Evolutionary conservation across 2,888 invertebrate species (phyloP), one percentile per base, ranked within the genome.

Genomic region (Timema podura): DNA sequence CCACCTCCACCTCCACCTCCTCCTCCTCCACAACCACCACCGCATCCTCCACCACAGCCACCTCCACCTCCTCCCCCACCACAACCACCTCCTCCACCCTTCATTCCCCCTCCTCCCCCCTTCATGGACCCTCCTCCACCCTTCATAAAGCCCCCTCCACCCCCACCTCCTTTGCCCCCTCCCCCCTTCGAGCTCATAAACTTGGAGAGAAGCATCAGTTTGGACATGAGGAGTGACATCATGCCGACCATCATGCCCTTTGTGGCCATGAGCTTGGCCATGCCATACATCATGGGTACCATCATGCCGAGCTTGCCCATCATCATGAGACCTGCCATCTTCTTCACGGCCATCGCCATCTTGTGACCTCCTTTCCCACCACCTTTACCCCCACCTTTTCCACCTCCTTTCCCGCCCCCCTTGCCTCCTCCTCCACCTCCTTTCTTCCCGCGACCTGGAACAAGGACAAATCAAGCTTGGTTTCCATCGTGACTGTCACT

Each of bases 251-350:
- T 51, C 68, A 64, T 71, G 46, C 51, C 70, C 45, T 68, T 68
- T 15, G 54, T 16, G 71, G 71, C 71, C 44, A 68, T 68, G 45
- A 71, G 30, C 61, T 68, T 71, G 5, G 71, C 65, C 9, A 16
- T 8, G 1, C 64, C 64, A 8, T 51, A 15, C 54, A 68, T 70
- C 54, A 70, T 48, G 6, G 70, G 70, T n/a, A 68, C 45, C 51
- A 68, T 70, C 49, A 65, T 70, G 15, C 54, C 54, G 45, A 70
- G 15, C 45, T 70, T 70, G 47, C 70, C 70, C 70, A 64, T 68
- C 68, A 68, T 70, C 68, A 68, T 70, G 46, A 70, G 51, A 11
- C 64, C 48, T 46, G 46, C 61, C 68, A 70, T 70, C 16, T 70
- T 68, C 65, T 65, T 70, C 68, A 70, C n/a, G 6, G 54, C 47